Base-by-base conservation (phyloP, 2,888 invertebrate genomes). In the Helicoverpa assulta region DNA sequence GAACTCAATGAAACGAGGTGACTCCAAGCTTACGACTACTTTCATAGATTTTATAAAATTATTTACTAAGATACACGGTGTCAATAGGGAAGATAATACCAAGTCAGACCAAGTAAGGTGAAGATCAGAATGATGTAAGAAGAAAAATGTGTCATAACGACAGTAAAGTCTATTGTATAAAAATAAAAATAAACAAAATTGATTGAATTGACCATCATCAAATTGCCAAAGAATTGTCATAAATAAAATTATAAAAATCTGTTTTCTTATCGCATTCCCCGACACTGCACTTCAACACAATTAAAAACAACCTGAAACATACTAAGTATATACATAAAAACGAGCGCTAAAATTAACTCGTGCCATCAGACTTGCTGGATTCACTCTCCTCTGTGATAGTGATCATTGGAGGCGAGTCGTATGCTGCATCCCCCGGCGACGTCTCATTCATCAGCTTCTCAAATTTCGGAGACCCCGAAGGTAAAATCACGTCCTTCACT, bases 391-490 rank as follows among this genome's bases (percentile, higher is more conserved):
- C 96, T 1, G 96, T 95, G 55, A 96, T 96, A 0, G 95, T 96
- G 64, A 95, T 96, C 93, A 96, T 92, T 0, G 96, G 95, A 1
- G 93, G 93, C 14, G 91, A 87, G 64, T 92, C 91, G 51, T 90
- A 94, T 43, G 84, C 83, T 19, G 81, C 84, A 33, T 93, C 94
- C 58, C 88, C 89, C 10, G 93, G 90, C 52, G 96, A 96, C 50
- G 93, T 91, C 59, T 96, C 96, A 85, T 96, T 96, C 72, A 91
- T 92, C 21, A 96, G 87, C 76, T 96, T 95, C 85, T 96, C 96
- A 84, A 97, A 97, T 82, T 96, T 96, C 0, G 96, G 96, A n/a
- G 96, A 96, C 2, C 93, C 93, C 29, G 93, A 90, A 0, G 96
- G 95, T 5, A 96, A 82, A 55, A 96, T 94, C 16, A 92, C 95